These are phyloP conservation scores for Prorops nasuta DNA, from an alignment of 1,140 invertebrate species.

Conservation along the genomic window DNA sequence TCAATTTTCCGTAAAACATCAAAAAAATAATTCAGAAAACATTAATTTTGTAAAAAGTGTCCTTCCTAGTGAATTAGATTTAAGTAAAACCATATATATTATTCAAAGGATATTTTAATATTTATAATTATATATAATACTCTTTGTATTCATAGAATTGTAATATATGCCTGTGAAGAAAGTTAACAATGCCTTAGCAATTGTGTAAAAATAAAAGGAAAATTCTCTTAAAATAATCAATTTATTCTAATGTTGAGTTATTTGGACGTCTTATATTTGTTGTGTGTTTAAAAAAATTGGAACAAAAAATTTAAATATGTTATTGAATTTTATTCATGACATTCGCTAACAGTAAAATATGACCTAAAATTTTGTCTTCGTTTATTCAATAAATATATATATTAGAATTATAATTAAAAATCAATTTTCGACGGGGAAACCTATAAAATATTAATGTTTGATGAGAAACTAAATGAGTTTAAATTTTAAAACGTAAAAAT, in stretches of 20 bases:
- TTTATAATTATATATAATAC: slow-evolving; percentile 24
- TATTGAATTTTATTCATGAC: slow-evolving; percentile 51
- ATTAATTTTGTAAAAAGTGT: slow-evolving; percentile 22
- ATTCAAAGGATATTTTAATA: slow-evolving; percentile 30
- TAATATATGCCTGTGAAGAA: slow-evolving; percentile 32
- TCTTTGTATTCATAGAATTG: slow-evolving; percentile 26
- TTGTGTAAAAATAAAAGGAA: background rate
- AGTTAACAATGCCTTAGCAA: slow-evolving; percentile 20
- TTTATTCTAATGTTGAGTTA: background rate
- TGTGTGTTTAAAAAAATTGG: slow-evolving; percentile 22
- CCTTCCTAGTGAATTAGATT: background rate
- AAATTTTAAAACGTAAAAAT: too few species aligned
- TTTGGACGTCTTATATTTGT: too few species aligned
- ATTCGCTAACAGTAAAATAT: slow-evolving; percentile 53
- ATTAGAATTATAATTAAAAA: too few species aligned
- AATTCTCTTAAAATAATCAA: background rate
- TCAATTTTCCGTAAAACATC: too few species aligned
- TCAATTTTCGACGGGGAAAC: too few species aligned
- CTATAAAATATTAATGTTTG: too few species aligned
- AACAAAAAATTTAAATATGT: slow-evolving; percentile 39
- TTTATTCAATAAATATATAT: slow-evolving; percentile 51
- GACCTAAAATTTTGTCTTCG: slow-evolving; percentile 47
- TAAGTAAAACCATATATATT: slow-evolving; percentile 1
- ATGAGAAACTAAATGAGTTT: too few species aligned
- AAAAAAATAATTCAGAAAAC: too few species aligned